These are phyloP conservation scores for Dryobates pubescens DNA, from an alignment of 2,797 vertebrate genomes.

Conservation along the genomic window DNA sequence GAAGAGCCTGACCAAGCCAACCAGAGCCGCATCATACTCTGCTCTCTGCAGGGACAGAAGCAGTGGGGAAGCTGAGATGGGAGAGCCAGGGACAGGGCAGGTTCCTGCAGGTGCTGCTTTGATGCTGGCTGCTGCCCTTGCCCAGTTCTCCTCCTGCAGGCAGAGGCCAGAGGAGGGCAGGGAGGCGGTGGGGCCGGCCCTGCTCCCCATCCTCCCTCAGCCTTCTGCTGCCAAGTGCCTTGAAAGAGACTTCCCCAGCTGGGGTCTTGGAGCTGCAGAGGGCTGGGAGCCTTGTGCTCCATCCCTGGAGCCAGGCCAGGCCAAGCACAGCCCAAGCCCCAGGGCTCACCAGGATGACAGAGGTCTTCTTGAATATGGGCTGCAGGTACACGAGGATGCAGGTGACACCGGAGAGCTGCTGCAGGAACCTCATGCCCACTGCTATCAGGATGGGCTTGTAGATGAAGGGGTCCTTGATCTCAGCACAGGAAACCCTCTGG, in stretches of 20 bases:
- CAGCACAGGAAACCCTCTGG: conserved; percentile 75
- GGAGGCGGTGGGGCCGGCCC: not conserved
- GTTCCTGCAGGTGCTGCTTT: not conserved
- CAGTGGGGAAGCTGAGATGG: not conserved
- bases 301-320: not conserved
- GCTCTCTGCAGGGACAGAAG: conserved; percentile 37
- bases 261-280: not conserved
- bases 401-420: conserved; percentile 93
- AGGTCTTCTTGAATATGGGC: conserved; percentile 78
- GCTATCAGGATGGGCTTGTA: conserved; percentile 89
- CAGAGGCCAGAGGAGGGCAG: not conserved
- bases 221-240: not conserved
- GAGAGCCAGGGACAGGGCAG: not conserved
- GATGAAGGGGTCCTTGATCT: conserved; percentile 81
- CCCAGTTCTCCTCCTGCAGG: not conserved
- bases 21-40: conserved; percentile 77
- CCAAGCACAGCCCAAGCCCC: rapidly evolving
- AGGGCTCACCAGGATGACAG: conserved; percentile 79
- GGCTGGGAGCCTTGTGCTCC: not conserved
- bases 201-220: not conserved
- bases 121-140: not conserved
- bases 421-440: conserved; percentile 90
- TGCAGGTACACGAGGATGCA: conserved; percentile 85
- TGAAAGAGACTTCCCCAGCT: not conserved
- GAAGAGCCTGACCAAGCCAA: conserved; percentile 77